Evolutionary conservation across 2,113 vertebrate genomes (phyloP).

Genomic region (Verasper variegatus): DNA sequence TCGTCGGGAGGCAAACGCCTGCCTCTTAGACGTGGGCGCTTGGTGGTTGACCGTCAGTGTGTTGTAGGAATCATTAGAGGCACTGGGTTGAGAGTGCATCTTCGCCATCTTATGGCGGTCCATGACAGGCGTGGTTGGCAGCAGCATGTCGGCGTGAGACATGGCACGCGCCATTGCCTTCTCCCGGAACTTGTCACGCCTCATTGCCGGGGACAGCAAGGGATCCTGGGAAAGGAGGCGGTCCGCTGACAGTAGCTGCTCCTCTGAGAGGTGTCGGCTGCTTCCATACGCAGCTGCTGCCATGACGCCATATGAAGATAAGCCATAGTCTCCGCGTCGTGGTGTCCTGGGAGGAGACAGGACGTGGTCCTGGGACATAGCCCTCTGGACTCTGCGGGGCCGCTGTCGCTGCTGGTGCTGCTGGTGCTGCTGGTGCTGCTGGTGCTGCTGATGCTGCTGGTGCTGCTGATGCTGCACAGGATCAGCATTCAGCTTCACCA

Average conservation of each 20-base stretch:
- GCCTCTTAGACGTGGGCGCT: slow-evolving; percentile 88
- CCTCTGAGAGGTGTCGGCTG: slow-evolving; percentile 89
- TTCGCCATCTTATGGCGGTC: slow-evolving; percentile 96
- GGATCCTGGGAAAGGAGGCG: slow-evolving; percentile 97
- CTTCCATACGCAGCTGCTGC: slow-evolving; percentile 78
- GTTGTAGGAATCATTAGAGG: slow-evolving; percentile 93
- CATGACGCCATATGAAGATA: slow-evolving; percentile 81
- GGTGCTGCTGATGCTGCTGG: slow-evolving; percentile 32
- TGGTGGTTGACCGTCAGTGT: slow-evolving; percentile 89
- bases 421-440: slow-evolving; percentile 45
- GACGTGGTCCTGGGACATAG: slow-evolving; percentile 98
- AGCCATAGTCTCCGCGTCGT: slow-evolving; percentile 86
- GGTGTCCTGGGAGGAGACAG: slow-evolving; percentile 87
- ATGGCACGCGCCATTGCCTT: slow-evolving; percentile 93
- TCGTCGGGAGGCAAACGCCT: slow-evolving; percentile 94
- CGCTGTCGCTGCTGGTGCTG: slow-evolving; percentile 83
- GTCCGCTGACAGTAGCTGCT: slow-evolving; percentile 93
- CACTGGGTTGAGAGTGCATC: slow-evolving; percentile 96
- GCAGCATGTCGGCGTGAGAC: slow-evolving; percentile 95
- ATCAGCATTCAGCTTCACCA: slow-evolving; percentile 91
- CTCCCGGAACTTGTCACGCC: slow-evolving; percentile 90
- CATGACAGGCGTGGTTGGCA: slow-evolving; percentile 90
- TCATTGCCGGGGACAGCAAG: slow-evolving; percentile 91
- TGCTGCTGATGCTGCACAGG: slow-evolving; percentile 66
- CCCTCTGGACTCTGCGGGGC: slow-evolving; percentile 90